Evolutionary conservation across 2,797 vertebrate genomes (phyloP).

Genomic region (Spea hammondii): DNA sequence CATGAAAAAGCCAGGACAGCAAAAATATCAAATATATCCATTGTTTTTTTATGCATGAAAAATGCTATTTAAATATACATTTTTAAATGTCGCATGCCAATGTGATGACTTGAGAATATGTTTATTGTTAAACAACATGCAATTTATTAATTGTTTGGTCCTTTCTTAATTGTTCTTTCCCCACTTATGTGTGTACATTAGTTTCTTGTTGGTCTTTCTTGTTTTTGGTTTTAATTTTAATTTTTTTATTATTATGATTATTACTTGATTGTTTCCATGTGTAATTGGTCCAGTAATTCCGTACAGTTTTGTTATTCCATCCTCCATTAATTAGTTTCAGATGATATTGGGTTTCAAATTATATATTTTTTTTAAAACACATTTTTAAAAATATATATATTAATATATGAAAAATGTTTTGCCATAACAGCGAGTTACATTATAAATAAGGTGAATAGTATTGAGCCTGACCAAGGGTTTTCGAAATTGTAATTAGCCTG

Average conservation of each 20-base stretch:
- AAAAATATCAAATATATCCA: slow-evolving; percentile 5
- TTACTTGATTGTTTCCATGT: slow-evolving; percentile 1
- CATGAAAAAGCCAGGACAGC: slow-evolving; percentile 47
- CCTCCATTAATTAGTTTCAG: slow-evolving; percentile 10
- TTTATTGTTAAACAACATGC: slow-evolving; percentile 38
- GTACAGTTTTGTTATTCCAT: background rate
- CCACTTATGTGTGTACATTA: slow-evolving; percentile 5
- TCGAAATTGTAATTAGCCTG: too few species aligned
- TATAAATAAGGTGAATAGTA: too few species aligned
- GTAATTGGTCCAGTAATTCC: background rate
- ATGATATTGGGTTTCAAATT: background rate
- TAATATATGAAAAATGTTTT: too few species aligned
- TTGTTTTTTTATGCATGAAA: background rate
- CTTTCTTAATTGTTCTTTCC: background rate
- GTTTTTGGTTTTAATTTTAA: background rate
- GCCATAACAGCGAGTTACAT: too few species aligned
- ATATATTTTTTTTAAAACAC: background rate
- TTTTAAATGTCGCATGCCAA: slow-evolving; percentile 13
- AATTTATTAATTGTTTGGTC: slow-evolving; percentile 44
- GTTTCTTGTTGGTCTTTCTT: background rate
- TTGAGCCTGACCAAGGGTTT: too few species aligned
- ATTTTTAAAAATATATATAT: too few species aligned
- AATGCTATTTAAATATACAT: slow-evolving; percentile 4
- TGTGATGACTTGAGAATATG: background rate
- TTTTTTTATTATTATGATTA: too few species aligned